Conservation (phyloP, 2,113 vertebrate genomes). For the Myotis davidii region DNA sequence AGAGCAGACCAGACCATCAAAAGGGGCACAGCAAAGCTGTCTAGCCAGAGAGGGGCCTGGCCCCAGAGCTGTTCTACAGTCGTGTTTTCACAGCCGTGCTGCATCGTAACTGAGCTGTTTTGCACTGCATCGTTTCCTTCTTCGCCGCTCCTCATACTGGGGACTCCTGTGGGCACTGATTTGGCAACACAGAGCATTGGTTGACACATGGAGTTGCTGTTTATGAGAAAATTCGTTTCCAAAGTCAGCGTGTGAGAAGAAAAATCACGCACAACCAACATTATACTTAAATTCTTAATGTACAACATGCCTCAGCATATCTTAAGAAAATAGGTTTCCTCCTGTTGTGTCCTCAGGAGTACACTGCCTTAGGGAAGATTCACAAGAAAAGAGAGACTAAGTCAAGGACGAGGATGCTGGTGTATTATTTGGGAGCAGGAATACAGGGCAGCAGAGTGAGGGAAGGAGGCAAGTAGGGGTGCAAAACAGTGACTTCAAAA, state of each 20-base stretch:
- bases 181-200: not conserved
- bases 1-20: not conserved
- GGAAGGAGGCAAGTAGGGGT: not conserved
- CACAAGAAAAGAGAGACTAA: not conserved
- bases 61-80: not conserved
- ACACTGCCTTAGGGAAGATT: not conserved
- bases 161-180: not conserved
- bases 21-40: not conserved
- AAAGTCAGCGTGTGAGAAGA: not conserved
- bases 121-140: not conserved
- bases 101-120: not conserved
- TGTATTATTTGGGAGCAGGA: not conserved
- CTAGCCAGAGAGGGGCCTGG: not conserved
- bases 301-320: not conserved
- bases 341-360: not conserved
- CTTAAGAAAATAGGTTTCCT: not conserved
- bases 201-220: not conserved
- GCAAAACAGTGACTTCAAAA: not conserved
- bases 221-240: not conserved
- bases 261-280: not conserved
- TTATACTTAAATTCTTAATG: not conserved
- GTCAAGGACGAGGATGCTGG: not conserved
- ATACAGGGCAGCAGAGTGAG: not conserved
- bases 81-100: not conserved
- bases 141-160: not conserved